Conservation (phyloP, 2,113 vertebrate species). For the Apistogramma diplotaenia region DNA sequence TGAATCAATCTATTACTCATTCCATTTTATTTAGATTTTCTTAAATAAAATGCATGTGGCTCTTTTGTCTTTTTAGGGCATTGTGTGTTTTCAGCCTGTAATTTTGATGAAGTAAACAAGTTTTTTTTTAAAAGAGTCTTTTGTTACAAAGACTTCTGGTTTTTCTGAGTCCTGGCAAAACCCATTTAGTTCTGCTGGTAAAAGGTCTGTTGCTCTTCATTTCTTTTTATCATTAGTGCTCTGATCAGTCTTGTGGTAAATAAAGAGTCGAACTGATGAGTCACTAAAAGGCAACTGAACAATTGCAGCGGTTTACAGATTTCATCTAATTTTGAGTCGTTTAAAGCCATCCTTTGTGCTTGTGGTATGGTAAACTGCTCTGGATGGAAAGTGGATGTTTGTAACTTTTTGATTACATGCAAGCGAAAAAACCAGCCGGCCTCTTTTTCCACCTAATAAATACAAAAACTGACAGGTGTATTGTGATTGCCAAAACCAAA, state of each 20-base stretch:
- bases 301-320: not conserved
- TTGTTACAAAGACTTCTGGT: conserved; percentile 28
- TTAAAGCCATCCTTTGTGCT: not conserved
- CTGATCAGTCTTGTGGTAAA: conserved; percentile 36
- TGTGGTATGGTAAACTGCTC: not conserved
- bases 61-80: conserved; percentile 15
- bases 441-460: not conserved
- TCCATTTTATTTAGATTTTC: not conserved
- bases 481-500: not conserved
- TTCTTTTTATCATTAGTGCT: conserved; percentile 13
- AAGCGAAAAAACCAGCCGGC: not conserved
- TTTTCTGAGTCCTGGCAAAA: conserved; percentile 20
- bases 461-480: not conserved
- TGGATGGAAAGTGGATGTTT: conserved; percentile 5
- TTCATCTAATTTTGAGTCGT: not conserved
- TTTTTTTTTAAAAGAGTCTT: conserved; percentile 14
- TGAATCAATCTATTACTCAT: not conserved
- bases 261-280: conserved; percentile 2
- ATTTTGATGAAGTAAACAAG: conserved; percentile 25
- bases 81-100: conserved; percentile 19
- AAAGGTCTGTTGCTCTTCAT: not conserved
- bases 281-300: not conserved
- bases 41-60: conserved; percentile 23
- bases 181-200: not conserved
- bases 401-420: not conserved